phyloP scores from a whole-genome alignment of 2,888 invertebrate species.

The Spilarctia lutea region DNA sequence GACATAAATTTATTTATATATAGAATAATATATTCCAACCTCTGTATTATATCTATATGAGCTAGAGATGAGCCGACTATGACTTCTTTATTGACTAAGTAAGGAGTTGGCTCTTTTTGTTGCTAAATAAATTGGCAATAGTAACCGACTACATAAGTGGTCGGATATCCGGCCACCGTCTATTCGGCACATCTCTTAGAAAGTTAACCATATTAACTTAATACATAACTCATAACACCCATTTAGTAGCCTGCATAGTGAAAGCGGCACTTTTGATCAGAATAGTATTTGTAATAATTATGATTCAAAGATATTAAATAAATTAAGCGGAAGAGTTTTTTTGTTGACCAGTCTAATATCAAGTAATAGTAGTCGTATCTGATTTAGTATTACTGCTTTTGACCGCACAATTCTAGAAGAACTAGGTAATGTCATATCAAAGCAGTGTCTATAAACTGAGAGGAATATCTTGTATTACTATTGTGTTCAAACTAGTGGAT shows the following conservation, averaged over 20 bases:
- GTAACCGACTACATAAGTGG: not conserved
- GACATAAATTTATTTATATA: not conserved
- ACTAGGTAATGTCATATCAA: not conserved
- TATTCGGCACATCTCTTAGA: not conserved
- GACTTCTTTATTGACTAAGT: not conserved
- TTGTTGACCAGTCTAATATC: not conserved
- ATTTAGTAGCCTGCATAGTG: not conserved
- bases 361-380: not conserved
- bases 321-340: not conserved
- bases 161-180: not conserved
- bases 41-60: not conserved
- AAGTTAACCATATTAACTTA: not conserved
- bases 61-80: not conserved
- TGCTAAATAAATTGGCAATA: not conserved
- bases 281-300: not conserved
- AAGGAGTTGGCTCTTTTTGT: not conserved
- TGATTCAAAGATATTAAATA: not conserved
- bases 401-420: not conserved
- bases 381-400: not conserved
- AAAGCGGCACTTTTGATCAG: not conserved
- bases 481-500: slow-evolving; percentile 4
- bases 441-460: not conserved
- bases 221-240: not conserved
- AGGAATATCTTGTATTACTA: not conserved
- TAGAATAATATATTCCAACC: not conserved